Percentiles rank a stretch among this genome's conserved stretches.
These are phyloP conservation scores for Anthophora plumipes DNA, from an alignment of 2,888 invertebrate genomes.

Conservation along the genomic window DNA sequence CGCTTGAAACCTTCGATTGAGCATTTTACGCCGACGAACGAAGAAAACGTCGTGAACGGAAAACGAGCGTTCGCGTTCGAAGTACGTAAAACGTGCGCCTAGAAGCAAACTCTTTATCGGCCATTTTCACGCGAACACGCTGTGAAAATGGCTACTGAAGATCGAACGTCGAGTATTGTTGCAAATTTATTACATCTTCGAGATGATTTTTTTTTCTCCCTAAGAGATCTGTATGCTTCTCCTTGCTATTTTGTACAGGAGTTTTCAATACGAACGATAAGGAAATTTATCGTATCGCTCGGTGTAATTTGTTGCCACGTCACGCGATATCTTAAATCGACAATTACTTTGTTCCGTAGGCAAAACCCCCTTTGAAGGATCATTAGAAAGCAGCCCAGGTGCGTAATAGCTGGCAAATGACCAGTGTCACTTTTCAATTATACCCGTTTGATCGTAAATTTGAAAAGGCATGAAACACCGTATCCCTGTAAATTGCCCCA, in stretches of 20 bases:
- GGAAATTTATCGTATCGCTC: background rate
- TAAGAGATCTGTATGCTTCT: background rate
- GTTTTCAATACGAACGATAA: background rate
- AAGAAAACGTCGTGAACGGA: background rate
- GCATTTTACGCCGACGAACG: background rate
- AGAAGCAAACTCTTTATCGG: no score
- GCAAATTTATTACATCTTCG: background rate
- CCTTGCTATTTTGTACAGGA: background rate
- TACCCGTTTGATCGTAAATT: conserved; percentile 48
- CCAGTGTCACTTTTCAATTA: conserved; percentile 40
- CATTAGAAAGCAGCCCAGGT: conserved; percentile 27
- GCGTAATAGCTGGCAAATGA: conserved; percentile 26
- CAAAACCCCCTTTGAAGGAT: background rate
- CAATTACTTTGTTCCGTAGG: conserved; percentile 7
- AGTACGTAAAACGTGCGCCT: background rate
- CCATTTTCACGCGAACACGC: no score
- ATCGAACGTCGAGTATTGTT: no score
- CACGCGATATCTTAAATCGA: background rate
- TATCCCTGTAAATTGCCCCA: conserved; percentile 38
- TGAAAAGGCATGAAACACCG: conserved; percentile 31
- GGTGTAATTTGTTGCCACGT: background rate
- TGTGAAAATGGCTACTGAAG: no score
- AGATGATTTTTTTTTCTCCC: no score
- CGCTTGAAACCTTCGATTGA: background rate
- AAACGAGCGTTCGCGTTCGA: background rate